Evolutionary conservation across 2,888 invertebrate genomes (phyloP).

Genomic region (Digitonthophagus gazella): DNA sequence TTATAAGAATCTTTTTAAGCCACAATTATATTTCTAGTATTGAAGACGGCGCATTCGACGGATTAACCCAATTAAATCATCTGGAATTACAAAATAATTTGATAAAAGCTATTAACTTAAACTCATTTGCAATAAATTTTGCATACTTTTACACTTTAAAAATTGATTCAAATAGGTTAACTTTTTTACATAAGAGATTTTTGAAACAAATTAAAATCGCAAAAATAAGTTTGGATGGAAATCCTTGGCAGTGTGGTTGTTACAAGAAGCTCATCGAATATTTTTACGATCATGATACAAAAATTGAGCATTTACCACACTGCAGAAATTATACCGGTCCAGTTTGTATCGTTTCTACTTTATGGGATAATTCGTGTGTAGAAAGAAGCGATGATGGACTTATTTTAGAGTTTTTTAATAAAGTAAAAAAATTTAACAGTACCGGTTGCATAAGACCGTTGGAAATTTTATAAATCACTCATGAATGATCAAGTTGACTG

Average conservation of each 20-base stretch:
- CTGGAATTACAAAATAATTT: constrained; percentile 21
- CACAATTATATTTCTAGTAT: constrained; percentile 18
- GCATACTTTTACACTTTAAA: constrained; percentile 9
- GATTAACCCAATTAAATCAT: constrained; percentile 5
- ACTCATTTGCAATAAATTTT: constrained; percentile 18
- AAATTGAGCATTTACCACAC: not conserved
- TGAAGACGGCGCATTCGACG: constrained; percentile 18
- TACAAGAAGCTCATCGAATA: not conserved
- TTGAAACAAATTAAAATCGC: not conserved
- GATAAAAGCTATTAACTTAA: constrained; percentile 10
- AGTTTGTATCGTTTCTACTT: not conserved
- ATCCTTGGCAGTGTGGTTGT: constrained; percentile 23
- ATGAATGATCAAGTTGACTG: no score
- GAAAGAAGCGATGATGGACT: not conserved
- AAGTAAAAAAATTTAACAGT: not conserved
- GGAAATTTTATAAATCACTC: not conserved
- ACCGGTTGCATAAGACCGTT: not conserved
- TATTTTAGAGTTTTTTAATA: not conserved
- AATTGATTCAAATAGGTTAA: constrained; percentile 20
- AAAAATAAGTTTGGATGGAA: constrained; percentile 19
- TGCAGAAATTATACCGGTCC: not conserved
- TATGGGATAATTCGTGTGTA: not conserved
- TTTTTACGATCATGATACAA: not conserved
- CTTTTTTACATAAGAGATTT: constrained; percentile 6
- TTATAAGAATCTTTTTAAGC: constrained; percentile 16